Evolutionary conservation across 2,113 vertebrate species (phyloP).

Genomic region (Varanus komodoensis): DNA sequence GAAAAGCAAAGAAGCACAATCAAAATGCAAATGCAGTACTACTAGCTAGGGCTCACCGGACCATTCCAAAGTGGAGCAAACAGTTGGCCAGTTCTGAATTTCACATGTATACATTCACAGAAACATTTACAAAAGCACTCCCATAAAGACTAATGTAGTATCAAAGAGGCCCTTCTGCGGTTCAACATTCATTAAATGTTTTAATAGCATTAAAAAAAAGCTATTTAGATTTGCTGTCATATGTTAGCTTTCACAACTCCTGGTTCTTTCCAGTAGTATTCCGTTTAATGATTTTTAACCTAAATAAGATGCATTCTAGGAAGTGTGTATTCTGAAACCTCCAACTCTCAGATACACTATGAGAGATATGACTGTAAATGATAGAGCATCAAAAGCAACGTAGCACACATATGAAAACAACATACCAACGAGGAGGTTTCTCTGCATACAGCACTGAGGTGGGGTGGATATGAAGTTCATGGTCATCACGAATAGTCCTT

Average conservation of each 20-base stretch:
- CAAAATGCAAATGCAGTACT: not conserved
- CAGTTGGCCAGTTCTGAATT: not conserved
- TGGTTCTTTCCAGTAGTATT: not conserved
- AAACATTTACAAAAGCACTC: not conserved
- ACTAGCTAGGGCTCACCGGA: not conserved
- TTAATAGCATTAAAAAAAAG: not conserved
- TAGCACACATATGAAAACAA: not conserved
- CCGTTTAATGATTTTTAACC: not conserved
- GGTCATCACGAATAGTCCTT: conserved; percentile 96
- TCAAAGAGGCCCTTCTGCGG: not conserved
- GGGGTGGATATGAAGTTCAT: conserved; percentile 95
- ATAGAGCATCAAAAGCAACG: not conserved
- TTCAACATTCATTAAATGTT: not conserved
- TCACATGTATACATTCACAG: not conserved
- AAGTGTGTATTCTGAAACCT: not conserved
- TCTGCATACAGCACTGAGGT: conserved; percentile 93
- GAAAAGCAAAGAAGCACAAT: not conserved
- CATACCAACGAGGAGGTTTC: conserved; percentile 95
- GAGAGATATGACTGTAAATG: not conserved
- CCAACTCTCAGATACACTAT: not conserved
- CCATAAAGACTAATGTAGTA: not conserved
- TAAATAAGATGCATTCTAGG: not conserved
- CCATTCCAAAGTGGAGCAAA: not conserved
- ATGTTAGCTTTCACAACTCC: not conserved
- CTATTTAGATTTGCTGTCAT: not conserved